Base-by-base conservation (phyloP, 2,797 vertebrate genomes). In the Phylloscopus collybita region DNA sequence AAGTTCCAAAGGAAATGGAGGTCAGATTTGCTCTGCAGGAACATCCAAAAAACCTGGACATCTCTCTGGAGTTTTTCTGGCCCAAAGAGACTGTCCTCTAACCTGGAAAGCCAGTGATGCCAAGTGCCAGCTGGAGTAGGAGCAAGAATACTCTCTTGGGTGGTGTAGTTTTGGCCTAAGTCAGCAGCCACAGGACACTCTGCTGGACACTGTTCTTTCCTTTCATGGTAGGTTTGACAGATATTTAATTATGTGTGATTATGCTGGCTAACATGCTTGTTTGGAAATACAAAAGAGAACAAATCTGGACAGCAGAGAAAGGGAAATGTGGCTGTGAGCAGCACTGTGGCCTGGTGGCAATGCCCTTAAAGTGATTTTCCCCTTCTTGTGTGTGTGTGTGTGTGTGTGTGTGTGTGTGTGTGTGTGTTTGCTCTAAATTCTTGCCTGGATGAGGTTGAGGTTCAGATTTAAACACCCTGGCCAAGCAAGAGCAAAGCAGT, bases 161-260 rank as follows among this genome's bases (percentile, higher is more conserved):
- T 34, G 34, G 34, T 34, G 34, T 34, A 34, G 34, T 34, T 34
- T 34, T 34, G 34, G 34, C 34, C 34, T 34, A 34, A 34, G 34
- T 34, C 34, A 34, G 34, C 34, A 34, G 34, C 93, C 78, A 69
- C 64, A 73, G 69, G 71, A 81, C 8, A 20, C 56, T 45, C 91
- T 86, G 86, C 45, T 81, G 72, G 71, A 75, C 22, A 5, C 26
- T n/a, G 74, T 15, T 36, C 22, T 88, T 97, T 95, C 78, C 91
- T 97, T 97, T 96, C 95, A 80, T 44, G 74, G 95, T 88, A 89
- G 92, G 95, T 96, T 97, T 94, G 80, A 74, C 94, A 96, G 95
- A 95, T 96, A 96, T 97, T 97, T 96, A 95, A 95, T 96, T 94
- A 95, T 36, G 62, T 38, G 38, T 80, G 60, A 92, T 91, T 40